phyloP scores from a whole-genome alignment of 23 tunicate species.

The Ascidia mentula region DNA sequence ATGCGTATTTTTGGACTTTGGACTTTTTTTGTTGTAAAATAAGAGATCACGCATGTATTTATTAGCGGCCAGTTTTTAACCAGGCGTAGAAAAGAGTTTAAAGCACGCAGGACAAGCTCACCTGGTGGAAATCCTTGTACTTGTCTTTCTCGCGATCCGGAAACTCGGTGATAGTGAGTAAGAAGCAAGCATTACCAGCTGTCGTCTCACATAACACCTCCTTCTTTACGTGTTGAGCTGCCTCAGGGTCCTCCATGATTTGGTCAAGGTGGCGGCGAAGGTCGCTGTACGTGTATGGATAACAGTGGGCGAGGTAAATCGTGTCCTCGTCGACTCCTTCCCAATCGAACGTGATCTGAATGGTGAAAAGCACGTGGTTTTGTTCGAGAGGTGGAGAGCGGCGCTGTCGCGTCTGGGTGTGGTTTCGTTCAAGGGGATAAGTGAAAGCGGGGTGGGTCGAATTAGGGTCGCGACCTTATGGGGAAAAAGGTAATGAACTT shows the following conservation, averaged over 20 bases:
- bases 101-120: too few relatives aligned
- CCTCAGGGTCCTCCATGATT: slow-evolving; percentile 50
- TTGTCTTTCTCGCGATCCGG: slow-evolving; percentile 78
- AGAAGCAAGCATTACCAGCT: slow-evolving; percentile 90
- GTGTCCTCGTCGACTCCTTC: slow-evolving; percentile 70
- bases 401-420: too few relatives aligned
- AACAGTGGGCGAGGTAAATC: slow-evolving; percentile 87
- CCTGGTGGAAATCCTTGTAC: slow-evolving; percentile 84
- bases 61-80: too few relatives aligned
- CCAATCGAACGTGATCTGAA: slow-evolving; percentile 83
- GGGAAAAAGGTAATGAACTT: too few relatives aligned
- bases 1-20: too few relatives aligned
- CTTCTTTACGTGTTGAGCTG: slow-evolving; percentile 65
- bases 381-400: too few relatives aligned
- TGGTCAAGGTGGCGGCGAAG: slow-evolving; percentile 62
- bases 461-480: too few relatives aligned
- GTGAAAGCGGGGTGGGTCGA: too few relatives aligned
- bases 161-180: slow-evolving; percentile 90
- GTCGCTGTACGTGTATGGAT: slow-evolving; percentile 93
- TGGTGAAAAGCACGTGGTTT: background rate
- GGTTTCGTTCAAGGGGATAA: too few relatives aligned
- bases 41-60: too few relatives aligned
- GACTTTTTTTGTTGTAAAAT: too few relatives aligned
- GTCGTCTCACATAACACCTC: slow-evolving; percentile 91
- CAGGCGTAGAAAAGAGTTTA: too few relatives aligned